Conservation (phyloP, 2,888 invertebrate species). For the Metalampra italica region DNA sequence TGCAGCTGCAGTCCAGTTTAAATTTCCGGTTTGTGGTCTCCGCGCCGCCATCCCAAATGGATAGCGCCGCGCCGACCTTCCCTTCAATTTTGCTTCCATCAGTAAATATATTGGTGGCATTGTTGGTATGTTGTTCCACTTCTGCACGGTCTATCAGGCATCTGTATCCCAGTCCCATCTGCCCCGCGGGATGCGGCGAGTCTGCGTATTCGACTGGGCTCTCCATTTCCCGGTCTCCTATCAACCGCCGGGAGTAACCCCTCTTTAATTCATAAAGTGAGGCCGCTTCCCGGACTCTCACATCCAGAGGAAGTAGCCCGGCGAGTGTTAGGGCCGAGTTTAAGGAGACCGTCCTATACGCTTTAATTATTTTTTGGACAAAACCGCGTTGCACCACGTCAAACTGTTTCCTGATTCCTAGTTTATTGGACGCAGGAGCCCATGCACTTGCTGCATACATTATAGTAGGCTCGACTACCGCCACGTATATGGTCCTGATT, state of each 20-base stretch:
- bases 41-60: background rate
- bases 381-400: too few species aligned
- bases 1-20: background rate
- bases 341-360: slow-evolving; percentile 7
- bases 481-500: too few species aligned
- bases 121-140: too few species aligned
- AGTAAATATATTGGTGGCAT: background rate
- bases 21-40: too few species aligned
- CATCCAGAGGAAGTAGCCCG: slow-evolving; percentile 6
- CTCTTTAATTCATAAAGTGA: slow-evolving; percentile 6
- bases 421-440: too few species aligned
- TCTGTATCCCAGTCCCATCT: background rate
- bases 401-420: too few species aligned
- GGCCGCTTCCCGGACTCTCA: slow-evolving; percentile 4
- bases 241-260: background rate
- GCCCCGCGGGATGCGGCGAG: slow-evolving; percentile 6
- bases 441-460: too few species aligned
- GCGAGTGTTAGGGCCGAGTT: background rate
- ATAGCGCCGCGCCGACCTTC: too few species aligned
- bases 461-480: too few species aligned
- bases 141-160: background rate
- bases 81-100: background rate
- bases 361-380: background rate
- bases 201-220: background rate
- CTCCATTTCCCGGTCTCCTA: slow-evolving; percentile 7